A percentile compares a stretch with the other conserved stretches of the same genome.
Conservation (phyloP, 37 sponge, comb jelly and placozoan species). For the Spongilla lacustris region DNA sequence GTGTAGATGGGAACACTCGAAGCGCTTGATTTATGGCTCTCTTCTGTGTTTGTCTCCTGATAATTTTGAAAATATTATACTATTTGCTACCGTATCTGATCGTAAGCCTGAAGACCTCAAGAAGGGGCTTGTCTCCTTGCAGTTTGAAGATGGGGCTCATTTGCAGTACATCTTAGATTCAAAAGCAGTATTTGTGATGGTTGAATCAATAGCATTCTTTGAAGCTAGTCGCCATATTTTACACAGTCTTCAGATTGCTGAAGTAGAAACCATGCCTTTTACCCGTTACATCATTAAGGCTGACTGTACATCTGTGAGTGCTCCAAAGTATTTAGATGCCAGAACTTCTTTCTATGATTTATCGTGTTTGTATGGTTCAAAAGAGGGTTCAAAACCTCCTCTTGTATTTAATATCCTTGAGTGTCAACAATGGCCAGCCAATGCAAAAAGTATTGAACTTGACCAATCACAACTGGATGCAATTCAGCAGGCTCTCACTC, state of each 20-base stretch:
- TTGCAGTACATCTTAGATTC: background rate
- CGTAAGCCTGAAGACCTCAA: slow-evolving; percentile 61
- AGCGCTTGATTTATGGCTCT: slow-evolving; percentile 81
- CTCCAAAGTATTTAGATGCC: slow-evolving; percentile 32
- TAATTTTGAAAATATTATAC: slow-evolving; percentile 19
- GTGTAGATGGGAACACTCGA: slow-evolving; percentile 72
- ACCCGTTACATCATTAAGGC: slow-evolving; percentile 56
- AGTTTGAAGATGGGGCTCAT: slow-evolving; percentile 38
- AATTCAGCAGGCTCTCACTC: slow-evolving; percentile 70
- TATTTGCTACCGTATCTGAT: slow-evolving; percentile 81
- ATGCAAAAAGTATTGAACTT: slow-evolving; percentile 25
- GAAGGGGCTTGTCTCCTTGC: slow-evolving; percentile 47
- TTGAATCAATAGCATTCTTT: slow-evolving; percentile 87
- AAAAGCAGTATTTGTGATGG: slow-evolving; percentile 53
- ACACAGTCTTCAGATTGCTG: slow-evolving; percentile 64
- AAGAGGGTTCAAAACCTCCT: background rate
- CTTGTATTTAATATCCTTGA: slow-evolving; percentile 24
- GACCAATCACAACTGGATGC: slow-evolving; percentile 81
- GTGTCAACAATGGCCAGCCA: slow-evolving; percentile 44
- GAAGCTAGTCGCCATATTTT: slow-evolving; percentile 89
- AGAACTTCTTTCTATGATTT: slow-evolving; percentile 1
- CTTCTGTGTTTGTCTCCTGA: slow-evolving; percentile 79
- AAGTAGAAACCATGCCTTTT: slow-evolving; percentile 85
- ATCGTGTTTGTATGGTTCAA: slow-evolving; percentile 32
- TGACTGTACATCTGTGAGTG: slow-evolving; percentile 24